phyloP scores from a whole-genome alignment of 2,888 invertebrate genomes.

The Amblyjoppa proteus region DNA sequence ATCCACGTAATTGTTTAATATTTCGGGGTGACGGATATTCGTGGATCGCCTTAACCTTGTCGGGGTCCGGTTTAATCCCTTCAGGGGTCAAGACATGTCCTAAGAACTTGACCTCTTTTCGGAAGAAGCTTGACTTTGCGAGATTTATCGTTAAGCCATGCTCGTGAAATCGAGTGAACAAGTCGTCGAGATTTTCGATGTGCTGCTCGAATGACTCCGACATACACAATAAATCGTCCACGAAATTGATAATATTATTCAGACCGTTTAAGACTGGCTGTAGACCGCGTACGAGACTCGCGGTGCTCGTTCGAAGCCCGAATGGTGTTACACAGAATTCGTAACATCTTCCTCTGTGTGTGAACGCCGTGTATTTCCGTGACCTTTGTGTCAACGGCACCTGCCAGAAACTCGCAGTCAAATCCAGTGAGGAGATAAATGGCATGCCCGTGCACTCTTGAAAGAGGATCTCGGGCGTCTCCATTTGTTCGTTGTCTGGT shows the following conservation, averaged over 20 bases:
- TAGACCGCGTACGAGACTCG: neutral
- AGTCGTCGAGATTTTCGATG: neutral
- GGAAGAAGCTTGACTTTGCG: slow-evolving; percentile 65
- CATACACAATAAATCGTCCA: neutral
- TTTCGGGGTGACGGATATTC: neutral
- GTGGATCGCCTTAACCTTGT: neutral
- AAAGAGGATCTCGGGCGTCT: neutral
- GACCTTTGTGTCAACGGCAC: neutral
- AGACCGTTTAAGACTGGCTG: neutral
- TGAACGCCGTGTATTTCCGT: slow-evolving; percentile 1
- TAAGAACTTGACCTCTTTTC: slow-evolving; percentile 66
- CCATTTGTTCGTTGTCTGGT: neutral
- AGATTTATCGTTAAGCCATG: neutral
- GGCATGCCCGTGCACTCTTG: neutral
- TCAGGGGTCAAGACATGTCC: slow-evolving; percentile 68
- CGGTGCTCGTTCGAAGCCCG: neutral
- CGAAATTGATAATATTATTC: neutral
- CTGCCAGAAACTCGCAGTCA: neutral
- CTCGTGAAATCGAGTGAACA: neutral
- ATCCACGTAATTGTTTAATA: slow-evolving; percentile 17
- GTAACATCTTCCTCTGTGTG: neutral
- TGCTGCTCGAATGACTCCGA: neutral
- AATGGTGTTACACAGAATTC: neutral
- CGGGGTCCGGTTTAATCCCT: slow-evolving; percentile 52
- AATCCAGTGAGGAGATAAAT: neutral